A percentile compares a stretch with the other conserved stretches of the same genome.
Conservation (phyloP, 2,888 invertebrate genomes). For the Frankliniella fusca region DNA sequence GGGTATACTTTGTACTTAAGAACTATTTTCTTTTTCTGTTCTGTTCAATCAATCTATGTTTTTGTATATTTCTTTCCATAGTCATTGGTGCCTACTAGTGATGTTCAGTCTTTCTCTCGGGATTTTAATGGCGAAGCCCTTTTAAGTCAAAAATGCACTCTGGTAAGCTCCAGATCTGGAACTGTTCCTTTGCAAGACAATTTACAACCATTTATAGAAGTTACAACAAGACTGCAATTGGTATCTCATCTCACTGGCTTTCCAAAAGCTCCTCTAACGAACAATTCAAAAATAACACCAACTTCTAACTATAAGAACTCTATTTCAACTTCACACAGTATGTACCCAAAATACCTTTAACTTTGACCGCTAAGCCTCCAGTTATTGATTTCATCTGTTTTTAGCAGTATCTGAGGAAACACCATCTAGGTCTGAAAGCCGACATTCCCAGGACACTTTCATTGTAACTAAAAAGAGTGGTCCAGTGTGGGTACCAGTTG, state of each 20-base stretch:
- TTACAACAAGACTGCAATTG: background rate
- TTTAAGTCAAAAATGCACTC: background rate
- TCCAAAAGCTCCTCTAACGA: background rate
- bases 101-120: background rate
- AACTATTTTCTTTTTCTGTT: background rate
- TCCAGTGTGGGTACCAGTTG: background rate
- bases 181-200: background rate
- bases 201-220: background rate
- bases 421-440: background rate
- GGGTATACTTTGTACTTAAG: background rate
- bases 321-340: background rate
- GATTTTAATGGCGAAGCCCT: background rate
- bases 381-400: background rate
- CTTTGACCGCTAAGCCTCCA: background rate
- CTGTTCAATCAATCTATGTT: background rate
- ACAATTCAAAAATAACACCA: background rate
- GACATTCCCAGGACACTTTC: background rate
- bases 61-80: background rate
- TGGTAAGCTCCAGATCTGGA: background rate
- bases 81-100: slow-evolving; percentile 41
- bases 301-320: background rate
- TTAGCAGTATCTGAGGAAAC: background rate
- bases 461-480: background rate
- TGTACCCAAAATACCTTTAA: background rate
- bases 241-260: background rate